Conservation (phyloP, 2,888 invertebrate genomes). For the Leptura quadrifasciata region DNA sequence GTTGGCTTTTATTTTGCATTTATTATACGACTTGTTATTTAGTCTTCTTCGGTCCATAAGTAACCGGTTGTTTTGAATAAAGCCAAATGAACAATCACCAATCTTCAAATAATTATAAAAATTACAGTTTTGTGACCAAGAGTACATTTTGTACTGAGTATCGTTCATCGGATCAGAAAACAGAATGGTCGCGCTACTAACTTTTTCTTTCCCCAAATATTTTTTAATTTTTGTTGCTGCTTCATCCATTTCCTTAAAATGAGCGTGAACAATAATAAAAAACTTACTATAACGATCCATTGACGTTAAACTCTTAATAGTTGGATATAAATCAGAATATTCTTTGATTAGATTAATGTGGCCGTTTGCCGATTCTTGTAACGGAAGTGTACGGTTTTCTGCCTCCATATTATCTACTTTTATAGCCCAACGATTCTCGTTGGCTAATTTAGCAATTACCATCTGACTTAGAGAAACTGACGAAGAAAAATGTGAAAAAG, state of each 20-base stretch:
- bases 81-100: background rate
- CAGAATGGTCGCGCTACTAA: background rate
- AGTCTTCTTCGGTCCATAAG: background rate
- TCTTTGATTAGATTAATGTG: background rate
- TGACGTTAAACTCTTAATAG: background rate
- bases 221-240: background rate
- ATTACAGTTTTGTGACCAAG: background rate
- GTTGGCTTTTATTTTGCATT: background rate
- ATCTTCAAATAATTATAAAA: no score
- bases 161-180: background rate
- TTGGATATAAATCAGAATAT: background rate
- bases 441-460: background rate
- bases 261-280: background rate
- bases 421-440: background rate
- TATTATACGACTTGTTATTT: background rate
- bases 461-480: background rate
- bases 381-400: background rate
- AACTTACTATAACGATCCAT: no score
- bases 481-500: background rate
- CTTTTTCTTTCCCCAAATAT: background rate
- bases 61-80: background rate
- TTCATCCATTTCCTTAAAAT: background rate
- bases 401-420: background rate
- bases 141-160: background rate
- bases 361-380: background rate